Percentiles rank a stretch among this genome's conserved stretches.
These are phyloP conservation scores for Linnaemya vulpina DNA, from an alignment of 2,888 invertebrate species.

Conservation along the genomic window DNA sequence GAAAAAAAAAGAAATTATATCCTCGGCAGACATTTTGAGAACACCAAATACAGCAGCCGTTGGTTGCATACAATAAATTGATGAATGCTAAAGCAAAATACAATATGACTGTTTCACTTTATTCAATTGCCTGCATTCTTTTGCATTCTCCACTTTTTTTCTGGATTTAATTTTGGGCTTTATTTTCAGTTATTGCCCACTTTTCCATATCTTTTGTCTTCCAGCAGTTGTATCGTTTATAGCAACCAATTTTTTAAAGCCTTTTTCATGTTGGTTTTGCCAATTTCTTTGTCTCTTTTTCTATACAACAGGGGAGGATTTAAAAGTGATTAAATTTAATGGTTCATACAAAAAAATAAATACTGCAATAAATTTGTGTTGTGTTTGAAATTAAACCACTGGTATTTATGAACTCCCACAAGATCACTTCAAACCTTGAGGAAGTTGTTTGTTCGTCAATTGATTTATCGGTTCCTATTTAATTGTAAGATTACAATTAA, in stretches of 20 bases:
- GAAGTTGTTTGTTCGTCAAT: no score
- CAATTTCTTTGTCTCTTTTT: no score
- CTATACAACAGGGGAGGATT: background rate
- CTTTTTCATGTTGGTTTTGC: background rate
- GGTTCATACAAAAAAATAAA: background rate
- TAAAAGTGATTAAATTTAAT: background rate
- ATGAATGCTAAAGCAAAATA: slow-evolving; percentile 37
- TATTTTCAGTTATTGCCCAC: background rate
- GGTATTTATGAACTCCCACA: no score
- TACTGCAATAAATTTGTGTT: no score
- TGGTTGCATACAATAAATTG: slow-evolving; percentile 25
- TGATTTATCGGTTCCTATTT: no score
- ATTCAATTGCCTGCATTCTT: background rate
- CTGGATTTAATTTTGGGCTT: background rate
- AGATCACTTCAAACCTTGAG: no score
- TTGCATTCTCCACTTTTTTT: background rate
- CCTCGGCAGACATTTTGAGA: background rate
- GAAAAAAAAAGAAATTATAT: background rate
- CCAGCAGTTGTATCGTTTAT: slow-evolving; percentile 22
- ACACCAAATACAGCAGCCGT: background rate
- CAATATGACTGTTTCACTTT: slow-evolving; percentile 27
- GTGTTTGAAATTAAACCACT: no score
- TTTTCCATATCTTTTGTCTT: background rate
- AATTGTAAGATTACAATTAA: no score
- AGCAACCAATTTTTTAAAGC: slow-evolving; percentile 22